Base-by-base conservation (phyloP, 2,888 invertebrate genomes). In the Meteorus cinctellus region DNA sequence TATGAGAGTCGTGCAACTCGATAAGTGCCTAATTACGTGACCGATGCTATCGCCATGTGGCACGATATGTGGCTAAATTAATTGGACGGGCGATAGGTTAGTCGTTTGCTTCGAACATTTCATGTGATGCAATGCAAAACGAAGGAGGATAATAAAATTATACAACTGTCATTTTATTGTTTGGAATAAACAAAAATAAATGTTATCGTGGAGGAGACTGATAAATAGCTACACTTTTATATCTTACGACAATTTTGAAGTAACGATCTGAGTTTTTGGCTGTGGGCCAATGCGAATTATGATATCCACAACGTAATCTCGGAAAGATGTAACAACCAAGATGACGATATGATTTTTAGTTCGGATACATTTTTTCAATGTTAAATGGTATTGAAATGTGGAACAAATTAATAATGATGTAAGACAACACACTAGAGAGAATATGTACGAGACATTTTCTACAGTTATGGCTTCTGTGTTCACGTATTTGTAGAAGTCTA, bases 21-120 rank as follows among this genome's bases (percentile, higher is more conserved):
- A 86, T 86, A 86, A 86, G 83, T 82, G 83, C 82, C 85, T 87
- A 87, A 87, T 87, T 87, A 75, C 80, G 75, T 76, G 72, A 67
- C 72, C 68, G 72, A 72, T 76, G 72, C 76, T 73, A 76, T 76
- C 76, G 41, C 48, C 51, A 66, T 59, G 65, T 66, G 82, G 77
- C 81, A 81, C 81, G 85, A 84, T 83, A 83, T 82, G 80, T 78
- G 78, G 82, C 80, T 81, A 83, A 86, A 83, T 87, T 85, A 87
- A 87, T 87, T 86, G 85, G 86, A 82, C 81, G 83, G 77, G 67
- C 79, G 82, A 82, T 82, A 79, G 79, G 77, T 77, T 67, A 51
- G 59, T 16, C 55, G n/a, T 31, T 66, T 55, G 48, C 63, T 62
- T 55, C 45, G 34, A 66, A 24, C n/a, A 10, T 41, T 41, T 12